phyloP scores from a whole-genome alignment of 2,888 invertebrate genomes.

The Cactoblastis cactorum region DNA sequence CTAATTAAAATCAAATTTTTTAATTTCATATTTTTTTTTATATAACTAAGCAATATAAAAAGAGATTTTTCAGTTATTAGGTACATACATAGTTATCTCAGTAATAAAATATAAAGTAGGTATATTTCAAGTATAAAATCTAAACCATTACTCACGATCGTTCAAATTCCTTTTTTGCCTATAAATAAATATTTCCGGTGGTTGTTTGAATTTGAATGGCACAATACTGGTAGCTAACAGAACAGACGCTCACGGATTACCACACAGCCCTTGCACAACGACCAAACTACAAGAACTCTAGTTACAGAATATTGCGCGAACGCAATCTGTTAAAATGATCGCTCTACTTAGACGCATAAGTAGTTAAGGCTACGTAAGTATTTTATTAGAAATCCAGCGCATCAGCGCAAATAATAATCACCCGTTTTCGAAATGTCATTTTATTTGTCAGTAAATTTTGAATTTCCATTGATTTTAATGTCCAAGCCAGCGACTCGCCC shows the following conservation, averaged over 20 bases:
- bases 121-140: no score
- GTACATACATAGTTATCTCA: no score
- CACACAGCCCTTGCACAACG: constrained; percentile 33
- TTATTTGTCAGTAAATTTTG: no score
- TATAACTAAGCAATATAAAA: no score
- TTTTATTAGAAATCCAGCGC: background rate
- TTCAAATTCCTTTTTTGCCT: background rate
- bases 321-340: constrained; percentile 20
- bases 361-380: background rate
- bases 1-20: no score
- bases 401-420: no score
- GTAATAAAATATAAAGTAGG: no score
- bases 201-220: constrained; percentile 20
- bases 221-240: constrained; percentile 23
- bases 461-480: no score
- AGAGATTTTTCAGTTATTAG: no score
- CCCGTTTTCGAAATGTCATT: no score
- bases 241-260: constrained; percentile 30
- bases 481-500: no score
- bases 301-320: constrained; percentile 34
- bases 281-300: constrained; percentile 26
- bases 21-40: no score
- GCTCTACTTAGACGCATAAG: constrained; percentile 10
- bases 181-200: constrained; percentile 11
- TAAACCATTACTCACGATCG: constrained; percentile 5